Conservation (phyloP, 2,797 vertebrate species). For the Lacerta bilineata region DNA sequence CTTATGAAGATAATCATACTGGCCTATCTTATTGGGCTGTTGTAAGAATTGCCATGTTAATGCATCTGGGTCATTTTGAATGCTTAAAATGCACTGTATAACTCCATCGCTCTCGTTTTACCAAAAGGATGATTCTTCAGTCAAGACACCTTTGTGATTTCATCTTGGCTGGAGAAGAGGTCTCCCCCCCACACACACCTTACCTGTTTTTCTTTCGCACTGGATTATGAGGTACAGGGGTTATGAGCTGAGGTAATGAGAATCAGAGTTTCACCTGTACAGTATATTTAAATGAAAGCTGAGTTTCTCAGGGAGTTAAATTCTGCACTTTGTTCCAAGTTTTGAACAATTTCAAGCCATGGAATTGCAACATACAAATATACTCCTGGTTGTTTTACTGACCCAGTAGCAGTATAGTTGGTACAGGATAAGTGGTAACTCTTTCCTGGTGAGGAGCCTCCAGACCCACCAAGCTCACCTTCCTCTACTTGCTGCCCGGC, state of each 20-base stretch:
- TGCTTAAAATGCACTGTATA: not conserved
- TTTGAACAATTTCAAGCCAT: not conserved
- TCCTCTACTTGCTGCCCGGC: not conserved
- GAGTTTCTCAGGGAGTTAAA: not conserved
- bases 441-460: not conserved
- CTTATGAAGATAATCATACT: not conserved
- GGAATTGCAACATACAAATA: not conserved
- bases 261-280: not conserved
- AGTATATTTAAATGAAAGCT: not conserved
- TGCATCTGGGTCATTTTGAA: not conserved
- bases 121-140: not conserved
- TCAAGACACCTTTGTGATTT: not conserved
- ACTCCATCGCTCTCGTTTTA: not conserved
- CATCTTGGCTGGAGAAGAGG: not conserved
- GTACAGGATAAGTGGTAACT: not conserved
- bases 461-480: not conserved
- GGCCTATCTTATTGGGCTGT: not conserved
- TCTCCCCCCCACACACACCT: too few species aligned
- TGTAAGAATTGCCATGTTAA: not conserved
- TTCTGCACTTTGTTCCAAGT: not conserved
- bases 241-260: not conserved
- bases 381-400: not conserved
- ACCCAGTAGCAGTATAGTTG: not conserved
- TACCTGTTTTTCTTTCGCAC: not conserved
- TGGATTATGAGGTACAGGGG: not conserved